Base-by-base conservation (phyloP, 1,140 invertebrate species). In the Macrobrachium rosenbergii region DNA sequence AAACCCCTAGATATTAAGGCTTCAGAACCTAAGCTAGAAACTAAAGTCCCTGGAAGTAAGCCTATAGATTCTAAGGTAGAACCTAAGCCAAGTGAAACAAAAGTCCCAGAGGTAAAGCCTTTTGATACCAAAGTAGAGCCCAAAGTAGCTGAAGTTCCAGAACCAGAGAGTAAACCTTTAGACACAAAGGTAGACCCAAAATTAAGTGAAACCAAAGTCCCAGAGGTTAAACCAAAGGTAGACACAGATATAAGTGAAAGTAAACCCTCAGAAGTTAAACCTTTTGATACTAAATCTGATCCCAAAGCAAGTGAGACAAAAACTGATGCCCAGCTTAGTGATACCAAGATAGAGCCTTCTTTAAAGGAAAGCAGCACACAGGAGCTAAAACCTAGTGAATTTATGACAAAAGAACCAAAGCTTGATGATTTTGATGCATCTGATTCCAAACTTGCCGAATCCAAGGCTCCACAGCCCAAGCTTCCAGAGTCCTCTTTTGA, bases 121-220 rank as follows among this genome's bases (percentile, higher is more conserved):
- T 19, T 69, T 62, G 83, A 85, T 2, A 21, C 83, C 17, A 85
- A 85, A 73, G 83, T 85, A 45, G 83, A 85, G 67, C 43, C 76
- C 59, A 79, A 79, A 69, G 59, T 62, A 28, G 37, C 12, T 59
- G 83, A 85, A 59, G 17, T 69, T 8, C 75, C 75, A 23, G 58
- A 28, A 60, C 52, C 72, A 17, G 82, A 75, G 60, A 43, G 59
- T 43, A 67, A 77, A 23, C 73, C 75, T 21, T 43, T 63, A n/a
- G 83, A 84, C 52, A 8, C 83, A n/a, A 84, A 84, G 37, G 17
- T 45, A 60, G 69, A 76, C 28, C 11, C 52, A 43, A 76, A 77
- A 77, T 43, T 60, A 52, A 11, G n/a, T 58, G 83, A 84, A 67
- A n/a, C 83, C 16, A 84, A 84, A 23, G 7, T 64, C 43, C 73